Evolutionary conservation across 2,113 vertebrate genomes (phyloP).

Genomic region (Pteronura brasiliensis): DNA sequence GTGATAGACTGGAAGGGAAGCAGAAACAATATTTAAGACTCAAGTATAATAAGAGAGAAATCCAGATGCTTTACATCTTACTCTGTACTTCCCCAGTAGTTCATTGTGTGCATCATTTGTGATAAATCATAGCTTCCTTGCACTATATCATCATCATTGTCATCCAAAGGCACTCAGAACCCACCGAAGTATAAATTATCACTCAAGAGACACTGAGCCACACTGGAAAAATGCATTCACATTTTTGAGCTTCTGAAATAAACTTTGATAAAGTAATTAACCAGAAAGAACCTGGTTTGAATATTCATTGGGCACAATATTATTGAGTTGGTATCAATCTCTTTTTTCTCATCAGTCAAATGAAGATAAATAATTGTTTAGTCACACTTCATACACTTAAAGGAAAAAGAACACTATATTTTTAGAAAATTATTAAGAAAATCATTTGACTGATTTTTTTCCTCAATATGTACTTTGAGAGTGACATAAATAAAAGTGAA

Average conservation of each 20-base stretch:
- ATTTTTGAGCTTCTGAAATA: slow-evolving; percentile 13
- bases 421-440: slow-evolving; percentile 21
- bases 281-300: neutral
- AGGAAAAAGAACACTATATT: neutral
- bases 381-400: neutral
- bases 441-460: neutral
- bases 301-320: slow-evolving; percentile 37
- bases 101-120: neutral
- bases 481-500: neutral
- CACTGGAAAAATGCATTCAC: neutral
- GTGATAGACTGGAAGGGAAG: neutral
- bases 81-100: neutral
- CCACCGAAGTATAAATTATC: slow-evolving; percentile 27
- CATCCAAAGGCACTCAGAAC: slow-evolving; percentile 1
- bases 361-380: slow-evolving; percentile 24
- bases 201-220: neutral
- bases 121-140: slow-evolving; percentile 21
- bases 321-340: neutral
- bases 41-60: neutral
- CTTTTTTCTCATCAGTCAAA: slow-evolving; percentile 40
- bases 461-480: neutral
- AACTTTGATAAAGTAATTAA: slow-evolving; percentile 46
- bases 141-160: slow-evolving; percentile 41
- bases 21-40: neutral
- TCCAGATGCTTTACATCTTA: neutral